Percentiles rank a stretch among this genome's conserved stretches.
Evolutionary conservation across 35 echinoderm and acorn worm species (phyloP).

Genomic region (Patiria miniata): DNA sequence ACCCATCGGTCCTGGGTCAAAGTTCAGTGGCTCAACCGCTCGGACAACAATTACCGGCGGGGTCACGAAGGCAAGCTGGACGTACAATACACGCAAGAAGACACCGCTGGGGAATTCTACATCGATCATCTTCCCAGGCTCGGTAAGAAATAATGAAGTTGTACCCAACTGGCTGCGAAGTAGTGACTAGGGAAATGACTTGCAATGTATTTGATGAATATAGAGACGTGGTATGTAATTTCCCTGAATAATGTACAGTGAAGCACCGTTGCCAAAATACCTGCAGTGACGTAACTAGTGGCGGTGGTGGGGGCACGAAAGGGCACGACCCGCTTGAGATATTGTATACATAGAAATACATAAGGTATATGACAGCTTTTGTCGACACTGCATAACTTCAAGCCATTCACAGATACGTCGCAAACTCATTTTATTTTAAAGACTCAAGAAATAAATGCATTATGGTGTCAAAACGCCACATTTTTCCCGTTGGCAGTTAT

Average conservation of each 20-base stretch:
- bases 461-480: no score
- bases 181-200: background rate
- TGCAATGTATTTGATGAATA: background rate
- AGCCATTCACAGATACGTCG: no score
- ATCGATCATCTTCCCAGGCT: conserved; percentile 19
- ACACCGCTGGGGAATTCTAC: conserved; percentile 3
- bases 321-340: no score
- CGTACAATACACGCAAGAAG: background rate
- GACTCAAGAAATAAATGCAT: no score
- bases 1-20: background rate
- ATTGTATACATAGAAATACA: no score
- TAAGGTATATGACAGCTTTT: no score
- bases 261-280: no score
- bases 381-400: no score
- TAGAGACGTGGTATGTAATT: background rate
- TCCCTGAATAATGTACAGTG: background rate
- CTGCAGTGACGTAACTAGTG: no score
- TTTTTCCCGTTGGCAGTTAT: no score
- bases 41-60: background rate
- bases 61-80: conserved; percentile 11
- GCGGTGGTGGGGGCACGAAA: no score
- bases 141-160: background rate
- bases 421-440: no score
- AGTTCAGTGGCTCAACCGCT: background rate
- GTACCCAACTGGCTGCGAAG: background rate